Percentiles rank a stretch among this genome's conserved stretches.
Evolutionary conservation across 2,888 invertebrate genomes (phyloP).

Genomic region (Caenorhabditis sp.): DNA sequence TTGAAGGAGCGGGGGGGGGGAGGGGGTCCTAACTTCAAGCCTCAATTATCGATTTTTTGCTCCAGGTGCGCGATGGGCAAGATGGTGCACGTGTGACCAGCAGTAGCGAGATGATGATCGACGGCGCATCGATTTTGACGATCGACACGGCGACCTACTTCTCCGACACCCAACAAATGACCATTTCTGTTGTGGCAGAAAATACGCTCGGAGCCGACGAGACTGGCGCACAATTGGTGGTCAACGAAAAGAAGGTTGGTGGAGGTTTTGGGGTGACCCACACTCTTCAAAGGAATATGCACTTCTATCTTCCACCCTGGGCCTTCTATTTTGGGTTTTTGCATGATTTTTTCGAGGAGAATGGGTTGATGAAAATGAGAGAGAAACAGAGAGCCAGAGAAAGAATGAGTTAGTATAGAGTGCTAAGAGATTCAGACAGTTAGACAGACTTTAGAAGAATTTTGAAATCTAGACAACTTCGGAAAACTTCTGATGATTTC

Average conservation of each 20-base stretch:
- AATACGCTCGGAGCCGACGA: conserved; percentile 65
- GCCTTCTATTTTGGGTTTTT: too few relatives aligned
- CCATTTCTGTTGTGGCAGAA: conserved; percentile 63
- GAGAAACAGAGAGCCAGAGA: too few relatives aligned
- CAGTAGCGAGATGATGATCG: conserved; percentile 37
- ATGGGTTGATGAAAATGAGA: not conserved
- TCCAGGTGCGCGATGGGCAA: conserved; percentile 58
- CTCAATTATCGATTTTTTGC: not conserved
- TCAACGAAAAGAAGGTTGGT: conserved; percentile 49
- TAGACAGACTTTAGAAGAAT: not conserved
- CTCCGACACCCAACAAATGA: conserved; percentile 34
- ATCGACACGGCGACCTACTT: conserved; percentile 54
- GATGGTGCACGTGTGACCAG: conserved; percentile 57
- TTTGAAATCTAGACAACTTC: too few relatives aligned
- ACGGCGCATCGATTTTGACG: conserved; percentile 56
- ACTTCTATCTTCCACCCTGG: too few relatives aligned
- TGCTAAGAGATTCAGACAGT: not conserved
- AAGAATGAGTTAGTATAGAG: not conserved
- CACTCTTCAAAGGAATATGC: not conserved
- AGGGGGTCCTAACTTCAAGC: too few relatives aligned
- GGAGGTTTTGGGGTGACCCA: not conserved
- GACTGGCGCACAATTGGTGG: conserved; percentile 54
- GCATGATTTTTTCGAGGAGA: not conserved
- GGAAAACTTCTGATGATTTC: too few relatives aligned
- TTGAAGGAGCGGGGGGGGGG: too few relatives aligned